These are phyloP conservation scores for Eupithecia subumbrata DNA, from an alignment of 2,888 invertebrate species.

Conservation along the genomic window DNA sequence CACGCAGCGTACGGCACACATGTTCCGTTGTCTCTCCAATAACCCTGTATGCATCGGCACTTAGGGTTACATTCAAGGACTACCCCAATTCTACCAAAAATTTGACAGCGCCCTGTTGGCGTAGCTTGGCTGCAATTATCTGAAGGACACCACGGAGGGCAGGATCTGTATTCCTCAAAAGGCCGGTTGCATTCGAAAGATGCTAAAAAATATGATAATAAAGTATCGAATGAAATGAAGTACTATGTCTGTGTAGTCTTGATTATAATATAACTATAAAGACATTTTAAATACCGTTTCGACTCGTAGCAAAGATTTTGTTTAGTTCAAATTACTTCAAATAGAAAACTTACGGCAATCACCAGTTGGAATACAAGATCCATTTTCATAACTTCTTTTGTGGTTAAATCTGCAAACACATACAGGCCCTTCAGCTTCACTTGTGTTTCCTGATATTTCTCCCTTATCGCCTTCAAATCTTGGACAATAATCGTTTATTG, in stretches of 20 bases:
- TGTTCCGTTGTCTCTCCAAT: conserved; percentile 52
- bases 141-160: conserved; percentile 55
- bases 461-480: conserved; percentile 18
- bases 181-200: conserved; percentile 50
- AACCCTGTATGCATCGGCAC: conserved; percentile 55
- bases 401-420: conserved; percentile 57
- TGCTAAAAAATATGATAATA: conserved; percentile 44
- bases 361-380: conserved; percentile 50
- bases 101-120: conserved; percentile 51
- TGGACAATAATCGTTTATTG: conserved; percentile 35
- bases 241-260: neutral
- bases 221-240: too few species aligned
- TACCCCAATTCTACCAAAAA: conserved; percentile 45
- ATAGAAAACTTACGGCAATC: conserved; percentile 55
- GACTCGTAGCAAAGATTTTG: too few species aligned
- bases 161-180: conserved; percentile 54
- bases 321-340: neutral
- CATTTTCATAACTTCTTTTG: conserved; percentile 48
- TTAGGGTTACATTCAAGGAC: conserved; percentile 51
- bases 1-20: conserved; percentile 61
- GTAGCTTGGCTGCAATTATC: conserved; percentile 56
- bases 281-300: too few species aligned
- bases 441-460: conserved; percentile 34
- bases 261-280: neutral
- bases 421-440: conserved; percentile 33